Conservation (phyloP, 1,140 invertebrate species). For the Penaeus chinensis region DNA sequence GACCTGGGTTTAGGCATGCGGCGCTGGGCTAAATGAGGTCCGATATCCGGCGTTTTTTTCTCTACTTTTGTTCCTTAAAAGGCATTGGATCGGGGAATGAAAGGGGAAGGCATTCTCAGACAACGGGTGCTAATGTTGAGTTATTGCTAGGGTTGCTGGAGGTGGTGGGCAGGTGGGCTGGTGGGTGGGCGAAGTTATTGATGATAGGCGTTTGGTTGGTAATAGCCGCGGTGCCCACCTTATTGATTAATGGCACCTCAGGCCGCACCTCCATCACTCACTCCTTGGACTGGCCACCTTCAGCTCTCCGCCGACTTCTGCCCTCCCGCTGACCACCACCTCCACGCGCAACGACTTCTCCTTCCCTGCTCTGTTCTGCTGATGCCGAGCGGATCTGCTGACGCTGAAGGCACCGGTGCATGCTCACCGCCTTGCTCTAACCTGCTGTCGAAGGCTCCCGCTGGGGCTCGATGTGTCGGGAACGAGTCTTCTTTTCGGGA, state of each 20-base stretch:
- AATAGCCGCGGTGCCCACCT: constrained; percentile 46
- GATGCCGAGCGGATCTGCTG: too few relatives aligned
- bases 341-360: not conserved
- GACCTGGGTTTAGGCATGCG: too few relatives aligned
- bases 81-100: too few relatives aligned
- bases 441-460: too few relatives aligned
- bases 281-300: constrained; percentile 28
- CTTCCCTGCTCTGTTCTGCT: too few relatives aligned
- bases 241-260: constrained; percentile 52
- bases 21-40: too few relatives aligned
- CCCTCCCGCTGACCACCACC: constrained; percentile 16
- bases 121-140: not conserved
- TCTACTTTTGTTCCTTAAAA: too few relatives aligned
- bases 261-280: constrained; percentile 51
- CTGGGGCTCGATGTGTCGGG: too few relatives aligned
- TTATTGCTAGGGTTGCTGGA: not conserved
- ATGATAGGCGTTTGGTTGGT: constrained; percentile 51
- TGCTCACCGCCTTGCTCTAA: too few relatives aligned
- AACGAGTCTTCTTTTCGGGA: too few relatives aligned
- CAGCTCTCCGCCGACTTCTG: constrained; percentile 33
- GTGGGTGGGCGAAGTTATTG: constrained; percentile 50
- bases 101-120: not conserved
- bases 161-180: constrained; percentile 6
- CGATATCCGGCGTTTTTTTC: too few relatives aligned
- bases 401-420: too few relatives aligned